A percentile compares a stretch with the other conserved stretches of the same genome.
Conservation (phyloP, 1,140 invertebrate species). For the Drosophila equinoxialis region DNA sequence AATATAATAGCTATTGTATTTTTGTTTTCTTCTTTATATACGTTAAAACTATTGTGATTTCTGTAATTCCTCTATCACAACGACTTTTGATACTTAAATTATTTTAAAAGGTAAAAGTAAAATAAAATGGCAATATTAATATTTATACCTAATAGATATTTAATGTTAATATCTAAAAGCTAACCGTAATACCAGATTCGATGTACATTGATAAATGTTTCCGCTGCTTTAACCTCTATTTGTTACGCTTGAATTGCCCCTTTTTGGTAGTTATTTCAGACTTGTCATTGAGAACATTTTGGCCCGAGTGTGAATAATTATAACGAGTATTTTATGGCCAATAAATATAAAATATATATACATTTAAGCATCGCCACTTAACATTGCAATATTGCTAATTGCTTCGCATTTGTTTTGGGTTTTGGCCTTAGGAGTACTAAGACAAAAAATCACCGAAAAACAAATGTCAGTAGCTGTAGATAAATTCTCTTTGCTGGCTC, state of each 20-base stretch:
- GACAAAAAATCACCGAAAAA: background rate
- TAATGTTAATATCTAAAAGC: background rate
- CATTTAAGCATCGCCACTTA: slow-evolving; percentile 27
- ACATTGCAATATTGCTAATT: slow-evolving; percentile 48
- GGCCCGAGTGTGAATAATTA: slow-evolving; percentile 6
- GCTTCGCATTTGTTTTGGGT: slow-evolving; percentile 41
- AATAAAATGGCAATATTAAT: too few relatives aligned
- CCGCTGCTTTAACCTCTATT: background rate
- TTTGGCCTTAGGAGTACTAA: slow-evolving; percentile 24
- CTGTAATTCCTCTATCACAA: too few relatives aligned
- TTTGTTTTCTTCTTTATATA: too few relatives aligned
- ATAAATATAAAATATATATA: slow-evolving; percentile 2
- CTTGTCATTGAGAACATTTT: slow-evolving; percentile 7
- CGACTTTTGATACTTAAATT: too few relatives aligned
- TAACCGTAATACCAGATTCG: background rate
- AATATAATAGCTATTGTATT: too few relatives aligned
- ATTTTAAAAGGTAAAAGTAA: too few relatives aligned
- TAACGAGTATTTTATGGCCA: slow-evolving; percentile 11
- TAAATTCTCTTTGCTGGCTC: slow-evolving; percentile 24
- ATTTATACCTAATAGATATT: too few relatives aligned
- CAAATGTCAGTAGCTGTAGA: slow-evolving; percentile 23
- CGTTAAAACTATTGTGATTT: too few relatives aligned
- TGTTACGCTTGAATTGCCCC: background rate
- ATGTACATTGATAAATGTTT: background rate
- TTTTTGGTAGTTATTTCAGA: background rate